Evolutionary conservation across 1,140 invertebrate genomes (phyloP), one percentile per base, ranked within the genome.

Genomic region (Panagrolaimus sp.): DNA sequence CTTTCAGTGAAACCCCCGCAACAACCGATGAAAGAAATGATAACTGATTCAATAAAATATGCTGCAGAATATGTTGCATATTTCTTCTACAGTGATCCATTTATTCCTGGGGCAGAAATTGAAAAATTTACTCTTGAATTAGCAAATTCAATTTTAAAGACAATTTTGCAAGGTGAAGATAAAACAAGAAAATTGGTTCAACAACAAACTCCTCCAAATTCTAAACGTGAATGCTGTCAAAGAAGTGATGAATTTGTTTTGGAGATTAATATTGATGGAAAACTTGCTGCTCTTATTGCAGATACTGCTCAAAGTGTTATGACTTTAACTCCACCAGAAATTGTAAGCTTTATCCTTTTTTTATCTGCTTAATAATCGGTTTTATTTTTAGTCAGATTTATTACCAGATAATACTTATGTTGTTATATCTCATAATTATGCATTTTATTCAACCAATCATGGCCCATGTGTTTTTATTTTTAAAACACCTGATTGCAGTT

Each of bases 301-400:
- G 52, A 55, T 21, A n/a, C 52, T 28, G 52, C 52, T 1, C 32
- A 38, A 38, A 21, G 15, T 58, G 17, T 58, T 6, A 58, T 58
- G 52, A 21, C 21, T 8, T 17, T 58, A 28, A 58, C 52, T 12
- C 21, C 52, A 12, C 28, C 28, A 8, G 52, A 58, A 58, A 28
- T 58, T 21, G 52, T 58, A 58, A 21, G 52, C 17, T 58, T 58
- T 21, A 12, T n/a, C 52, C 1, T 21, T 5, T 28, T 10, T 21
- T 26, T 28, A 28, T n/a, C 15, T 1, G 9, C 15, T 4, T 1
- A n/a, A 28, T 12, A 26, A 17, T 12, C 17, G 17, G 9, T 1
- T 17, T 24, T 58, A n/a, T 58, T 21, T 58, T 58, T 21, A 58
- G 52, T 12, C 52, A 58, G 28, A 28, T 58, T 21, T 58, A 12